These are phyloP conservation scores for Siniperca knerii DNA, from an alignment of 2,113 vertebrate genomes.

Conservation along the genomic window DNA sequence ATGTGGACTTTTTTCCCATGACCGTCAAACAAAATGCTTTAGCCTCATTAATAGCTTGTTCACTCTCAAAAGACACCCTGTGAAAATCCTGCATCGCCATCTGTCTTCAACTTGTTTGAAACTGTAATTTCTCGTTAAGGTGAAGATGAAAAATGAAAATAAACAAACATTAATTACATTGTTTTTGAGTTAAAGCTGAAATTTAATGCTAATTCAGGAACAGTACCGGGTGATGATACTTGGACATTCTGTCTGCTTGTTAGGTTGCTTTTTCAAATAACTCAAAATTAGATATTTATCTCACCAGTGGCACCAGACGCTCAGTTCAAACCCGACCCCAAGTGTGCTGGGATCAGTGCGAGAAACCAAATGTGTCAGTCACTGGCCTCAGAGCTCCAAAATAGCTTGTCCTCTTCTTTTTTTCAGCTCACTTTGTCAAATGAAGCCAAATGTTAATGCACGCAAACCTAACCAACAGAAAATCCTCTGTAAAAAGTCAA, in stretches of 20 bases:
- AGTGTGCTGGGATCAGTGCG: background rate
- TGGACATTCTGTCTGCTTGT: background rate
- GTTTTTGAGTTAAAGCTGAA: constrained; percentile 22
- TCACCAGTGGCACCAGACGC: constrained; percentile 1
- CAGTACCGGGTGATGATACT: background rate
- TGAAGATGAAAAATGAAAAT: background rate
- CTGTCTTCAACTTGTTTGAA: background rate
- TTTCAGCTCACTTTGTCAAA: constrained; percentile 3
- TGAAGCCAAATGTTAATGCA: background rate
- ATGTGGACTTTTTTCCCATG: background rate
- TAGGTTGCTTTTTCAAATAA: constrained; percentile 11
- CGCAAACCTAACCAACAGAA: background rate
- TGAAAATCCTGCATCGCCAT: background rate
- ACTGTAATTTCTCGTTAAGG: background rate
- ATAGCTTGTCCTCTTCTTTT: background rate
- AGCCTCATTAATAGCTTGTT: constrained; percentile 7
- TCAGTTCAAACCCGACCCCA: background rate
- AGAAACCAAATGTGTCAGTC: background rate
- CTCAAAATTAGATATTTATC: constrained; percentile 9
- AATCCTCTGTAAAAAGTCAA: background rate
- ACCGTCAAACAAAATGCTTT: background rate
- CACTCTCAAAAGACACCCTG: background rate
- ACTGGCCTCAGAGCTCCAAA: background rate
- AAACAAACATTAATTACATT: background rate
- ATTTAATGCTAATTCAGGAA: constrained; percentile 13